Conservation (phyloP, 2,888 invertebrate species). For the Formica aserva region DNA sequence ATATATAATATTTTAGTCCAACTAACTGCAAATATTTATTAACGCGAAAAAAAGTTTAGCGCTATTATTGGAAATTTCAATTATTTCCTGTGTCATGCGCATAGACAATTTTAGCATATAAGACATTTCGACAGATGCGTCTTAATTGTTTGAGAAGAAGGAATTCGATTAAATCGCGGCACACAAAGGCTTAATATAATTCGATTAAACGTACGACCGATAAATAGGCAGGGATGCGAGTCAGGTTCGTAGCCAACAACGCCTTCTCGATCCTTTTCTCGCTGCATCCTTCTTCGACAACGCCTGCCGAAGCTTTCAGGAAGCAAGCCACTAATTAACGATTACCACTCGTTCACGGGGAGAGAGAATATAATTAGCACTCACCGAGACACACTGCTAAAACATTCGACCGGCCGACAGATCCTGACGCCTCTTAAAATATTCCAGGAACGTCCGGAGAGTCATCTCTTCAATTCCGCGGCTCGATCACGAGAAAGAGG, state of each 20-base stretch:
- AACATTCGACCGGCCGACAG: conserved; percentile 64
- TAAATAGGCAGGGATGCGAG: conserved; percentile 38
- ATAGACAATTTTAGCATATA: background rate
- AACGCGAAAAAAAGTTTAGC: background rate
- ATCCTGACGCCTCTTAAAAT: conserved; percentile 71
- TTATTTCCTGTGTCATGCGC: background rate
- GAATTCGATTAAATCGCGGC: conserved; percentile 28
- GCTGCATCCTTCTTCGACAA: conserved; percentile 46
- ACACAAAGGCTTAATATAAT: conserved; percentile 28
- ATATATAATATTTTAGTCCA: background rate
- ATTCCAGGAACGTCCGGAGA: conserved; percentile 70
- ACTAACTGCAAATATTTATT: conserved; percentile 9
- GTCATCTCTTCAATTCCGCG: conserved; percentile 69
- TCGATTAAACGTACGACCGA: conserved; percentile 43
- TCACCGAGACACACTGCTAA: conserved; percentile 67
- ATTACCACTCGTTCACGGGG: conserved; percentile 78
- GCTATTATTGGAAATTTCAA: background rate
- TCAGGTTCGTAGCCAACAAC: conserved; percentile 15
- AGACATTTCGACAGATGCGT: background rate
- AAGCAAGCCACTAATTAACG: conserved; percentile 79
- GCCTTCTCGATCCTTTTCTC: conserved; percentile 48
- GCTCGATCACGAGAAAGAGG: conserved; percentile 54
- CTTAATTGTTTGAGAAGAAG: conserved; percentile 4
- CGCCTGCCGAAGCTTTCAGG: conserved; percentile 69
- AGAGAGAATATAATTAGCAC: conserved; percentile 81